A percentile compares a stretch with the other conserved stretches of the same genome.
Evolutionary conservation across 2,113 vertebrate species (phyloP).

Genomic region (Triplophysa rosa): DNA sequence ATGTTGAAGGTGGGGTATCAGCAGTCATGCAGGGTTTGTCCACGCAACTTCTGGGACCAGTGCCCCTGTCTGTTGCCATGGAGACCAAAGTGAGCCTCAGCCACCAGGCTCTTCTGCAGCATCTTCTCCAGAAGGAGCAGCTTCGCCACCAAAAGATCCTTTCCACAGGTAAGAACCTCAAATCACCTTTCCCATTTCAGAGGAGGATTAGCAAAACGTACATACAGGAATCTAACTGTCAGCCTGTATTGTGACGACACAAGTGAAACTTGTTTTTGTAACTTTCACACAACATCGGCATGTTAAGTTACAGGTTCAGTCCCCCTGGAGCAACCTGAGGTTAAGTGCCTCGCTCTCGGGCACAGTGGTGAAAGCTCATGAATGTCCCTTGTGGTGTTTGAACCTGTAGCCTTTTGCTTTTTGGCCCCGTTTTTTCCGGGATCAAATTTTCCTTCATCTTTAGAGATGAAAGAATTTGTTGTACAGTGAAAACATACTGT

Average conservation of each 20-base stretch:
- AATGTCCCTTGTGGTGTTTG: not conserved
- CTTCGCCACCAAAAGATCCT: constrained; percentile 94
- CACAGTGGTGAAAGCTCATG: not conserved
- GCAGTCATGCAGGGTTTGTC: constrained; percentile 81
- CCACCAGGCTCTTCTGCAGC: constrained; percentile 95
- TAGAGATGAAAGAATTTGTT: too few relatives aligned
- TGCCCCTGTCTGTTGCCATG: constrained; percentile 80
- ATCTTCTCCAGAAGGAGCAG: constrained; percentile 94
- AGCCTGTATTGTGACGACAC: not conserved
- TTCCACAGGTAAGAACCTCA: constrained; percentile 79
- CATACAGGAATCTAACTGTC: not conserved
- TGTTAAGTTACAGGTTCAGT: constrained; percentile 16
- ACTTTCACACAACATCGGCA: not conserved
- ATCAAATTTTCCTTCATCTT: too few relatives aligned
- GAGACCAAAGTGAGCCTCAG: constrained; percentile 93
- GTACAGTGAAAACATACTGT: too few relatives aligned
- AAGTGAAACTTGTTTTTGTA: not conserved
- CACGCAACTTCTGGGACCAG: constrained; percentile 81
- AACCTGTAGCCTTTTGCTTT: not conserved
- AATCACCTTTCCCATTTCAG: too few relatives aligned
- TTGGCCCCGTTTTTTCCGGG: not conserved
- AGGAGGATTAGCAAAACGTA: too few relatives aligned
- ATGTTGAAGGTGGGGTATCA: constrained; percentile 72
- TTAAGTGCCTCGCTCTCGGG: not conserved
- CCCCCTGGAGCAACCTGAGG: not conserved